Evolutionary conservation across 1,140 invertebrate species (phyloP).

Genomic region (Brachystomella parvula): DNA sequence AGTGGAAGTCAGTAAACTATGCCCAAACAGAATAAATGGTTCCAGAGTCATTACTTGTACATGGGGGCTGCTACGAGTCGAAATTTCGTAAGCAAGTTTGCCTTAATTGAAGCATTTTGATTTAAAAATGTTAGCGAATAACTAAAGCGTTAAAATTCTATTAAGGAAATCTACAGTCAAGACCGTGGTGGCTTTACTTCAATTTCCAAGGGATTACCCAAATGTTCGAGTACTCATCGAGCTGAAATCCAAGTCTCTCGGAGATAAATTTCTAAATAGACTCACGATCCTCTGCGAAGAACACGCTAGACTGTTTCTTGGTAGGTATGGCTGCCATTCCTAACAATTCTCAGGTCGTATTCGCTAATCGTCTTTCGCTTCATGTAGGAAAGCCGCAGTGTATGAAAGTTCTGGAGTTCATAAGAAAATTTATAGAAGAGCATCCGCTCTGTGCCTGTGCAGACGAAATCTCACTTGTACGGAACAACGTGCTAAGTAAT

Average conservation of each 20-base stretch:
- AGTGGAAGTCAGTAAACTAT: conserved; percentile 54
- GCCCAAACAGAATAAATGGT: conserved; percentile 53
- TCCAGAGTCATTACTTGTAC: conserved; percentile 61
- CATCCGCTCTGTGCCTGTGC: conserved; percentile 65
- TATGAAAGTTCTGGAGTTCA: conserved; percentile 52
- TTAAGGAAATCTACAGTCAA: conserved; percentile 54
- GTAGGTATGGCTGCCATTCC: conserved; percentile 41
- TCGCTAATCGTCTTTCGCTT: conserved; percentile 40
- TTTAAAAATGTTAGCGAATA: conserved; percentile 5
- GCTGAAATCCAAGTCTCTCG: conserved; percentile 62
- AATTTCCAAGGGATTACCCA: conserved; percentile 59
- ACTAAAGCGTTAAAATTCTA: not conserved
- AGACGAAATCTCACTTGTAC: conserved; percentile 60
- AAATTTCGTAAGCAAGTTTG: conserved; percentile 51
- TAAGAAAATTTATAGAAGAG: conserved; percentile 59
- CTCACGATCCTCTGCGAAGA: conserved; percentile 58
- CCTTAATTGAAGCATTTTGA: conserved; percentile 12
- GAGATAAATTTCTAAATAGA: conserved; percentile 54
- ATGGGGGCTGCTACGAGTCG: conserved; percentile 54
- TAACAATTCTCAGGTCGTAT: not conserved
- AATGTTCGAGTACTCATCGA: conserved; percentile 53
- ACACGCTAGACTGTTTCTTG: conserved; percentile 54
- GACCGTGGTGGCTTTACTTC: conserved; percentile 55
- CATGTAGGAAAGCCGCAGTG: conserved; percentile 42
- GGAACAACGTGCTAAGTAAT: conserved; percentile 46